phyloP scores from a whole-genome alignment of 2,113 vertebrate species.

The Ceyx melanurus region DNA sequence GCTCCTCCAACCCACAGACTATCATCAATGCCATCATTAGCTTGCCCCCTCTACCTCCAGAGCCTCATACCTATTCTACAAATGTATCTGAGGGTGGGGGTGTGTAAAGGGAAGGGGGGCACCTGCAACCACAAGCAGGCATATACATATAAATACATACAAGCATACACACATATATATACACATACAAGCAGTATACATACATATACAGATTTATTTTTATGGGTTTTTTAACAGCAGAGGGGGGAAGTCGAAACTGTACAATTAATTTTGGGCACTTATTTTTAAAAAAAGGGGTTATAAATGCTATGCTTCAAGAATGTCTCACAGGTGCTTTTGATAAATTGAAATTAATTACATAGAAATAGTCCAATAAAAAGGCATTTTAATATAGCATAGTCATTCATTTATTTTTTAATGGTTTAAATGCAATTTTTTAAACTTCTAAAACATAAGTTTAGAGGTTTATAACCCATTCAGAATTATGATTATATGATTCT shows the following conservation, averaged over 20 bases:
- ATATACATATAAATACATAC: no score
- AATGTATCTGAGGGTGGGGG: no score
- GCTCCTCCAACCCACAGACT: no score
- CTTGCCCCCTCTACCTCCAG: no score
- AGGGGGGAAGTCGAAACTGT: not conserved
- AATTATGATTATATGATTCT: not conserved
- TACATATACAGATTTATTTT: not conserved
- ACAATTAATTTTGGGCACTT: not conserved
- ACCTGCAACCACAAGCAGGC: no score
- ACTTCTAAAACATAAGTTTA: slow-evolving; percentile 6
- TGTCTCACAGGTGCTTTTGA: not conserved
- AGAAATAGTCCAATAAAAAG: not conserved
- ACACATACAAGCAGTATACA: no score
- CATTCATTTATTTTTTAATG: not conserved
- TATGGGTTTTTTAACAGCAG: not conserved
- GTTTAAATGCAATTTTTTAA: not conserved
- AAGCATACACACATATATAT: no score
- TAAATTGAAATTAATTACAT: not conserved
- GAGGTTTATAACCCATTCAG: slow-evolving; percentile 17
- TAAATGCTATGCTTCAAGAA: not conserved
- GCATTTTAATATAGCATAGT: not conserved
- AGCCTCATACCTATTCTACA: no score
- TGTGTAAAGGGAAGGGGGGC: no score
- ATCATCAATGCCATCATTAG: no score
- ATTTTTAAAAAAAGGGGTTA: not conserved